These are phyloP conservation scores for Silurus aristotelis DNA, from an alignment of 2,797 vertebrate species.

Conservation along the genomic window DNA sequence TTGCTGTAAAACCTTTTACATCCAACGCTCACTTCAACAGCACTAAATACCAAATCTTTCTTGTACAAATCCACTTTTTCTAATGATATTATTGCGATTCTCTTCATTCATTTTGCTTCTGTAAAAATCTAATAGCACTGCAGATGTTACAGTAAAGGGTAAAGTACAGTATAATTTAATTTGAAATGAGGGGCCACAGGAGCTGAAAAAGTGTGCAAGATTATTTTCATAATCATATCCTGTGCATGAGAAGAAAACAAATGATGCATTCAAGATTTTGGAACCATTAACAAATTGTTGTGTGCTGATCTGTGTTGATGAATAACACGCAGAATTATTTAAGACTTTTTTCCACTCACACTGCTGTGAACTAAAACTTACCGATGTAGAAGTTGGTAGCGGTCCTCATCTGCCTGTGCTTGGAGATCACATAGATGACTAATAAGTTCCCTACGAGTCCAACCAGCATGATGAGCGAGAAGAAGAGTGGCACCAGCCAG, in stretches of 20 bases:
- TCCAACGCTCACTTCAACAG: not conserved
- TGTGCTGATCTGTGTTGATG: not conserved
- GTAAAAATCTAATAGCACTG: not conserved
- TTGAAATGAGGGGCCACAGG: not conserved
- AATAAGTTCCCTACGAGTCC: slow-evolving; percentile 83
- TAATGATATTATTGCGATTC: not conserved
- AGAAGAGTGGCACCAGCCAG: slow-evolving; percentile 86
- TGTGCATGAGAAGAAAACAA: not conserved
- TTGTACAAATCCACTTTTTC: too few relatives aligned
- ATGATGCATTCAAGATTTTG: not conserved
- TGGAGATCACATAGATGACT: slow-evolving; percentile 84
- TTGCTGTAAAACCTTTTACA: not conserved
- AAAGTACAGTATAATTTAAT: not conserved
- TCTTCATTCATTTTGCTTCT: not conserved
- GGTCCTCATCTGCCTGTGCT: slow-evolving; percentile 84
- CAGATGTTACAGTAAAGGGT: not conserved
- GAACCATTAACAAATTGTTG: not conserved
- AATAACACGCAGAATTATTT: not conserved
- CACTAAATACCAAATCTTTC: not conserved
- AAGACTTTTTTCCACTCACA: too few relatives aligned
- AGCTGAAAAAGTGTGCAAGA: not conserved
- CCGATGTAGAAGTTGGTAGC: slow-evolving; percentile 89
- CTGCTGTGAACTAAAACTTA: slow-evolving; percentile 62
- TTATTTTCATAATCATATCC: not conserved
- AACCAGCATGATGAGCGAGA: slow-evolving; percentile 84